These are phyloP conservation scores for Bombus pascuorum DNA, from an alignment of 1,140 invertebrate genomes.

Conservation along the genomic window DNA sequence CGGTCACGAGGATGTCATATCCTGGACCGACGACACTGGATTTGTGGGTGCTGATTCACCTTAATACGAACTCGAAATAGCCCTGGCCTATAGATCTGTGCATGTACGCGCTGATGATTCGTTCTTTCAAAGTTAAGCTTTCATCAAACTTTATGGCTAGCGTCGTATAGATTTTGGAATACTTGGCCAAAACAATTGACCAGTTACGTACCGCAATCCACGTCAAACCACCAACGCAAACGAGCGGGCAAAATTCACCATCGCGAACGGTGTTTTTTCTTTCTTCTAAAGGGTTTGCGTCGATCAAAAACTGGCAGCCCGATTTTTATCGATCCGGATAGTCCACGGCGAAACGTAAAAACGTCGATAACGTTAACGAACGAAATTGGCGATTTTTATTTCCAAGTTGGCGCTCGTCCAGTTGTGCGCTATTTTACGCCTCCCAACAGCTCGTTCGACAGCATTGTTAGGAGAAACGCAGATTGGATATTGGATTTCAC, in stretches of 20 bases:
- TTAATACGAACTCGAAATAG: background rate
- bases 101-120: background rate
- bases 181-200: background rate
- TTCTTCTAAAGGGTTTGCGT: background rate
- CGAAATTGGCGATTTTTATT: constrained; percentile 70
- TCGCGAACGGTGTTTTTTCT: background rate
- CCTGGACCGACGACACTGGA: background rate
- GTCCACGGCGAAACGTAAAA: constrained; percentile 60
- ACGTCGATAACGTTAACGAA: constrained; percentile 69
- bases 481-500: constrained; percentile 69
- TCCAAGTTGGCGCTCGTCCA: constrained; percentile 68
- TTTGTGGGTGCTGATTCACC: background rate
- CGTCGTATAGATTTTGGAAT: background rate
- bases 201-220: background rate
- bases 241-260: background rate
- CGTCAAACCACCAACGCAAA: background rate
- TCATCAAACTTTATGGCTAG: background rate
- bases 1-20: constrained; percentile 20
- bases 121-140: background rate
- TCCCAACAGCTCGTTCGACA: constrained; percentile 61
- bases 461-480: constrained; percentile 67
- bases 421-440: constrained; percentile 63
- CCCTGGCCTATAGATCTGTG: background rate
- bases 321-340: constrained; percentile 58
- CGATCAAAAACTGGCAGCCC: constrained; percentile 28